Evolutionary conservation across 2,113 vertebrate genomes (phyloP), one percentile per base, ranked within the genome.

Genomic region (Monopterus albus): DNA sequence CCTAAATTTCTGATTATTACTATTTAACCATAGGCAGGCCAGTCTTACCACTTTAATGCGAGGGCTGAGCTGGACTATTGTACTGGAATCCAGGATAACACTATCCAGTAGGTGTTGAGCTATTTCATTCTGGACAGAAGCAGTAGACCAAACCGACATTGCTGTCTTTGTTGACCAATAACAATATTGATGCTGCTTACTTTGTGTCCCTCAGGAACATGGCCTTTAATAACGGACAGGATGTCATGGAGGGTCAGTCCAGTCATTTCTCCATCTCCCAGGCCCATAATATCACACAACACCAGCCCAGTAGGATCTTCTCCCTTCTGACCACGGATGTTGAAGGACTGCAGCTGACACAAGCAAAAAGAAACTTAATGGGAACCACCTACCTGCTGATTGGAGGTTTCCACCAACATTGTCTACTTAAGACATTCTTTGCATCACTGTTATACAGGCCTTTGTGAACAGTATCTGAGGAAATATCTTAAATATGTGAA

Each of bases 181-280:
- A 57, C n/a, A 20, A 20, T 25, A 33, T 7, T 39, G 12, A 20
- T 33, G 18, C 47, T 9, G 50, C 57, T 68, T 26, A 91, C 91
- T 83, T 58, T 88, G 84, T 93, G 84, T 57, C 90, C 91, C 28
- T 93, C 91, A n/a, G 89, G 88, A 3, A 80, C 87, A 14, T 91
- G 89, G 13, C 92, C 92, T 80, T 91, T 91, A 68, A 93, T 60
- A 50, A 89, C 60, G 0, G 87, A 77, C 75, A 93, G 83, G 25
- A 82, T 61, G 66, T 93, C 91, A 42, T 91, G 82, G 15, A 93
- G 83, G n/a, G 78, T 89, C 47, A 87, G 70, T 58, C 92, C 88
- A 0, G 50, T 81, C 20, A 42, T 60, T 18, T 84, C 88, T 23
- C 67, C 86, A 1, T 87, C 77, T 2, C 88, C 82, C 20, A 93